A percentile compares a stretch with the other conserved stretches of the same genome.
Conservation (phyloP, 1,140 invertebrate species). For the Drosophila prosaltans region DNA sequence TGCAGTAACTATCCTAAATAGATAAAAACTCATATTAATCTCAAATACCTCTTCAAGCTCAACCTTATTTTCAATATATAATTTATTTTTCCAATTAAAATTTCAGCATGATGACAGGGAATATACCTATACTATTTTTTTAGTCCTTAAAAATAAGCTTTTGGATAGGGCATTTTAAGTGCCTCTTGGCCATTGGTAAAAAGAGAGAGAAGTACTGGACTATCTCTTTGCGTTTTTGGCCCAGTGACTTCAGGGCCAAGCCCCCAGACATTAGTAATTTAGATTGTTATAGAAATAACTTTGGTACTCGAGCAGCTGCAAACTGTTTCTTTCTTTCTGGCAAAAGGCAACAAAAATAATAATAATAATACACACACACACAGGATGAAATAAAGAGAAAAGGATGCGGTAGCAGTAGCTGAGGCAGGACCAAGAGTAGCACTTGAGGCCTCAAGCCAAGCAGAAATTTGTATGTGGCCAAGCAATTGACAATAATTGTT, state of each 20-base stretch:
- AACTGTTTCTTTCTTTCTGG: conserved; percentile 29
- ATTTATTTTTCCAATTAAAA: too few species aligned
- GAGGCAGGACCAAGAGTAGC: conserved; percentile 12
- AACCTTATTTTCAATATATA: too few species aligned
- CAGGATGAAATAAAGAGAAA: conserved; percentile 12
- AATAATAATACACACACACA: conserved; percentile 38
- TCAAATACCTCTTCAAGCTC: too few species aligned
- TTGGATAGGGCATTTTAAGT: conserved; percentile 37
- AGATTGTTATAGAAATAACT: conserved; percentile 57
- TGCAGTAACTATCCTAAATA: too few species aligned
- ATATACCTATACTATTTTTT: too few species aligned
- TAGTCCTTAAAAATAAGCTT: too few species aligned
- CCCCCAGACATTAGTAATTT: conserved; percentile 62
- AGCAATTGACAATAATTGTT: conserved; percentile 70
- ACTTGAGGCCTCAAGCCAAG: conserved; percentile 43
- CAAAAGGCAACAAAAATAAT: conserved; percentile 33
- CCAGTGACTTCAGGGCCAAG: conserved; percentile 31
- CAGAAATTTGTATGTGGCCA: conserved; percentile 52
- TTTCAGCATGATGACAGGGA: too few species aligned
- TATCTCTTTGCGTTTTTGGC: conserved; percentile 19
- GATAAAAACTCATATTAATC: too few species aligned
- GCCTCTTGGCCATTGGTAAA: conserved; percentile 64
- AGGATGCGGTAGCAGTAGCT: not conserved
- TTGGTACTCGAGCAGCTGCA: conserved; percentile 42
- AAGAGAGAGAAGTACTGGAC: conserved; percentile 31